Evolutionary conservation across 2,797 vertebrate genomes (phyloP).

Genomic region (Oreortyx pictus): DNA sequence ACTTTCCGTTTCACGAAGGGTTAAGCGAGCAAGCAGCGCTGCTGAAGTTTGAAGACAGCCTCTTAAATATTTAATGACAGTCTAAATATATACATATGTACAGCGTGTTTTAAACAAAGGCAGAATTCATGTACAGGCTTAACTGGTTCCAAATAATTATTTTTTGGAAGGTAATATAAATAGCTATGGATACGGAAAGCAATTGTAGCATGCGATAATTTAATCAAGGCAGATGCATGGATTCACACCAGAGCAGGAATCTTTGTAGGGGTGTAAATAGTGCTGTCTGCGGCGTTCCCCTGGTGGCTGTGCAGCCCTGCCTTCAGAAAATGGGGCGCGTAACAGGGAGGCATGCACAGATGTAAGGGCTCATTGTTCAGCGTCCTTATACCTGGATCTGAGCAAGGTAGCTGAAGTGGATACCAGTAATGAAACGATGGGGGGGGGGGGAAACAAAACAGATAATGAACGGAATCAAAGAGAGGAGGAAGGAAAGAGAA

Average conservation of each 20-base stretch:
- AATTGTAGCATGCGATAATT: background rate
- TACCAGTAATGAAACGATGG: background rate
- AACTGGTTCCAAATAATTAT: constrained; percentile 64
- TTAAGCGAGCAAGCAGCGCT: constrained; percentile 42
- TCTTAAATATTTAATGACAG: constrained; percentile 61
- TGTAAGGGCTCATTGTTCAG: background rate
- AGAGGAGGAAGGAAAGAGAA: background rate
- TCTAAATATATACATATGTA: constrained; percentile 66
- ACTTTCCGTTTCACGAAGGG: background rate
- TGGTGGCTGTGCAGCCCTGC: background rate
- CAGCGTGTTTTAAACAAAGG: constrained; percentile 66
- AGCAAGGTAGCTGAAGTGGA: background rate
- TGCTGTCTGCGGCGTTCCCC: background rate
- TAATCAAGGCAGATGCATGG: background rate
- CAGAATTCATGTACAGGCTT: constrained; percentile 54
- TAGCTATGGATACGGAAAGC: background rate
- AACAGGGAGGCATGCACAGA: background rate
- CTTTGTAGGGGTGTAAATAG: constrained; percentile 2
- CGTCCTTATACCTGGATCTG: background rate
- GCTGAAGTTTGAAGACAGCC: constrained; percentile 58
- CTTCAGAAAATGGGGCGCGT: background rate
- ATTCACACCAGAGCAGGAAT: background rate
- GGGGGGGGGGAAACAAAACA: background rate
- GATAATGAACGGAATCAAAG: background rate
- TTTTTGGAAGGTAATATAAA: constrained; percentile 52